Conservation (phyloP, 2,888 invertebrate species). For the Phyto melanocephala region DNA sequence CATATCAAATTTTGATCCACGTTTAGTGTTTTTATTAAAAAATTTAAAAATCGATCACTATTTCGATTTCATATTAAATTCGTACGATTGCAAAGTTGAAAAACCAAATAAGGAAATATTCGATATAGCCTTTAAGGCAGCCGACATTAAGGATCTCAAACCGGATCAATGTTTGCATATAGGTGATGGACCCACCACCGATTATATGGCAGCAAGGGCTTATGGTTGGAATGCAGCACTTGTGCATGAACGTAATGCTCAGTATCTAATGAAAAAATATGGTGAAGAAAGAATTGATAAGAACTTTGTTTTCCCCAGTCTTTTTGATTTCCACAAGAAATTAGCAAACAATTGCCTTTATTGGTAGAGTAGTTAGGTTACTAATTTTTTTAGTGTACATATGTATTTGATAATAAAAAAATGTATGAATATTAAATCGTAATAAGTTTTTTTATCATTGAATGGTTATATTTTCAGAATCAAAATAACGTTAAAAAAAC, state of each 20-base stretch:
- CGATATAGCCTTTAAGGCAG: constrained; percentile 81
- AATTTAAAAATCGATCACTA: constrained; percentile 84
- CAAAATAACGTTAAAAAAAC: no score
- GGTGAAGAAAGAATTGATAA: constrained; percentile 76
- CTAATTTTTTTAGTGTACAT: not conserved
- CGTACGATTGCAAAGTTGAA: constrained; percentile 85
- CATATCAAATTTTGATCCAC: constrained; percentile 93
- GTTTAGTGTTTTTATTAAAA: constrained; percentile 84
- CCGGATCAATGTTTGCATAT: constrained; percentile 88
- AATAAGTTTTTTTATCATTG: constrained; percentile 7
- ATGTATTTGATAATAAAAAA: not conserved
- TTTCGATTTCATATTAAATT: constrained; percentile 90
- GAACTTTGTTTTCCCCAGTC: constrained; percentile 79
- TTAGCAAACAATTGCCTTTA: constrained; percentile 73
- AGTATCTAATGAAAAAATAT: constrained; percentile 77
- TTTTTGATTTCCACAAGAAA: constrained; percentile 80
- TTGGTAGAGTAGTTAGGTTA: constrained; percentile 69
- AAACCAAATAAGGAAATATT: constrained; percentile 90
- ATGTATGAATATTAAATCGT: not conserved
- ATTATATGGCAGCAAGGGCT: constrained; percentile 87
- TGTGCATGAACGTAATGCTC: constrained; percentile 77
- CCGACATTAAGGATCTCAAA: constrained; percentile 78
- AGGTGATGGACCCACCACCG: constrained; percentile 87
- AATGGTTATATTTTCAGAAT: no score
- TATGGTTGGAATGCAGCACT: constrained; percentile 88